These are phyloP conservation scores for Ornithoptera priamus DNA, from an alignment of 2,888 invertebrate species.

Conservation along the genomic window DNA sequence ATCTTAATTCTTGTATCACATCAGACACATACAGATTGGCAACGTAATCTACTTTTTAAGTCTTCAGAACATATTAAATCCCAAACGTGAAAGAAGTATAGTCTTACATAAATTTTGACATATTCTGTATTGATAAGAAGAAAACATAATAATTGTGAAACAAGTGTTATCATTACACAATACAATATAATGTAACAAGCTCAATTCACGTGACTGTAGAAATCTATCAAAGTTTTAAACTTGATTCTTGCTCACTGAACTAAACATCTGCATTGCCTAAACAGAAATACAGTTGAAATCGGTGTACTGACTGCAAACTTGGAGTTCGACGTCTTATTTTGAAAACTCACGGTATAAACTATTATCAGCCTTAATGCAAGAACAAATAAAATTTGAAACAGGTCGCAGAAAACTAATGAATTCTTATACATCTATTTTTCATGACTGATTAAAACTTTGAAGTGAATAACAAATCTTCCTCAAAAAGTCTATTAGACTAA, in stretches of 20 bases:
- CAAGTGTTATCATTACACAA: not conserved
- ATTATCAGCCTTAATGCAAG: constrained; percentile 48
- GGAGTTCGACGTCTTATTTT: constrained; percentile 58
- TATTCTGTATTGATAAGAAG: not conserved
- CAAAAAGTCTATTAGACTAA: constrained; percentile 71
- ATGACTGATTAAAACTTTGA: constrained; percentile 78
- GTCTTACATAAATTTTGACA: not conserved
- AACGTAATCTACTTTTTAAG: not conserved
- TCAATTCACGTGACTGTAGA: constrained; percentile 15
- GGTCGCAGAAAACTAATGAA: constrained; percentile 57
- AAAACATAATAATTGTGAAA: not conserved
- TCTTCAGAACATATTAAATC: too few species aligned
- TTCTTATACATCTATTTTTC: constrained; percentile 75
- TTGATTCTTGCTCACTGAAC: constrained; percentile 21
- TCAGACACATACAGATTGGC: not conserved
- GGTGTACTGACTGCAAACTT: constrained; percentile 60
- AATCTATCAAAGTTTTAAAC: constrained; percentile 26
- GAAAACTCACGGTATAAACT: constrained; percentile 48
- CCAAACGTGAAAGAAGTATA: too few species aligned
- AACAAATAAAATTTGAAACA: constrained; percentile 44
- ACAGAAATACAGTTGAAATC: constrained; percentile 56
- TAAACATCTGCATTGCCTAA: constrained; percentile 49
- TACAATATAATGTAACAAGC: constrained; percentile 1
- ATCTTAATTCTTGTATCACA: not conserved
- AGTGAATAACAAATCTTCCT: constrained; percentile 78